phyloP scores from a whole-genome alignment of 2,888 invertebrate genomes.

The Acrobasis repandana region DNA sequence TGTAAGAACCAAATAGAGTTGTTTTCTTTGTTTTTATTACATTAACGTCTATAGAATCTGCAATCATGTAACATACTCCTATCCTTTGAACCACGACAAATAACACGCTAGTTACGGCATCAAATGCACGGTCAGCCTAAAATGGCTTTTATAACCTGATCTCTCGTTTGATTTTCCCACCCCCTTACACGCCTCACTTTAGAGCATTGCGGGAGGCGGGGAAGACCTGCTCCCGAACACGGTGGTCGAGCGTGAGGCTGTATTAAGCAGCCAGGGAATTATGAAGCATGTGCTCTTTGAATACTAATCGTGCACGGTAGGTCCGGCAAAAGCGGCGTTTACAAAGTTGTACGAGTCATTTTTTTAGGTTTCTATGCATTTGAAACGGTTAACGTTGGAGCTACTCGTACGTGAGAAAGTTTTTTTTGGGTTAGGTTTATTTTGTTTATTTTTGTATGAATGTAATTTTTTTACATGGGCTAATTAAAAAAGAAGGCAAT shows the following conservation, averaged over 20 bases:
- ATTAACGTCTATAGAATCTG: neutral
- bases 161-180: conserved; percentile 41
- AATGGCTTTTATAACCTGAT: conserved; percentile 54
- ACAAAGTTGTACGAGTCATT: conserved; percentile 51
- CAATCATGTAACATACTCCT: conserved; percentile 1
- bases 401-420: conserved; percentile 26
- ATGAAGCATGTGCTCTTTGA: conserved; percentile 77
- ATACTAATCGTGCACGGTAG: conserved; percentile 70
- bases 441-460: neutral
- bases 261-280: conserved; percentile 78
- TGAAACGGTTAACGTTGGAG: conserved; percentile 41
- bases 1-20: no score
- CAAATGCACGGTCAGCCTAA: conserved; percentile 34
- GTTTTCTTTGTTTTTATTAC: no score
- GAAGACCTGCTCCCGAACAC: conserved; percentile 48
- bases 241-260: conserved; percentile 72
- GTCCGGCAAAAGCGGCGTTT: conserved; percentile 53
- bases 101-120: conserved; percentile 10
- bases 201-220: conserved; percentile 36
- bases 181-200: conserved; percentile 32
- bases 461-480: neutral
- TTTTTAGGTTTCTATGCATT: conserved; percentile 59
- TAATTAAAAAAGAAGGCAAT: neutral
- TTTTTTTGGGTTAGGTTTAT: conserved; percentile 4
- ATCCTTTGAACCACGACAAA: conserved; percentile 9